Evolutionary conservation across 2,797 vertebrate genomes (phyloP).

Genomic region (Spondyliosoma cantharus): DNA sequence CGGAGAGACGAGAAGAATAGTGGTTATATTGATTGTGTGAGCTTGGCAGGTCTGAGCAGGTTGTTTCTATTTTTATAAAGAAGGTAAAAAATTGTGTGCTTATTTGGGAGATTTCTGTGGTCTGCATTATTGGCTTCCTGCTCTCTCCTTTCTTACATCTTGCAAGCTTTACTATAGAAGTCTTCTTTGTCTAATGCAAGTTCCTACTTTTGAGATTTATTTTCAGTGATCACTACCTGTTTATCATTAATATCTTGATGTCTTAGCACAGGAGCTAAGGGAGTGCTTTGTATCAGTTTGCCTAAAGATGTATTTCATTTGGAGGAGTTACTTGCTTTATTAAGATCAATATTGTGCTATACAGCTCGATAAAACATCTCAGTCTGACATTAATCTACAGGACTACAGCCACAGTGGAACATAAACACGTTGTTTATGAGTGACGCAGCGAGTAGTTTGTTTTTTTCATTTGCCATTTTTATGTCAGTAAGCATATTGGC

Average conservation of each 20-base stretch:
- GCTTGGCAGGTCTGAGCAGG: slow-evolving; percentile 37
- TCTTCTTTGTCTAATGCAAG: neutral
- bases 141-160: slow-evolving; percentile 23
- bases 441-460: slow-evolving; percentile 21
- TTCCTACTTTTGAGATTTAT: slow-evolving; percentile 1
- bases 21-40: slow-evolving; percentile 49
- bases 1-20: slow-evolving; percentile 30
- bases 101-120: slow-evolving; percentile 27
- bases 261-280: neutral
- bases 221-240: slow-evolving; percentile 17
- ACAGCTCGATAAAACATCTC: slow-evolving; percentile 53
- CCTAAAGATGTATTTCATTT: slow-evolving; percentile 58
- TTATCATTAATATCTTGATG: slow-evolving; percentile 21
- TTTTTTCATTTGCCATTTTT: slow-evolving; percentile 54
- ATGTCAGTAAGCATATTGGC: slow-evolving; percentile 64
- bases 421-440: slow-evolving; percentile 67
- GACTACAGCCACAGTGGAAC: slow-evolving; percentile 33
- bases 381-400: slow-evolving; percentile 49
- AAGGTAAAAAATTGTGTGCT: slow-evolving; percentile 27
- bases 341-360: slow-evolving; percentile 59
- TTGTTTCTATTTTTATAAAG: slow-evolving; percentile 34
- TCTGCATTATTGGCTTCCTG: slow-evolving; percentile 15
- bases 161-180: slow-evolving; percentile 28
- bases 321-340: slow-evolving; percentile 50
- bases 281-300: slow-evolving; percentile 36